These are phyloP conservation scores for Hylaeus volcanicus DNA, from an alignment of 1,140 invertebrate genomes.

Conservation along the genomic window DNA sequence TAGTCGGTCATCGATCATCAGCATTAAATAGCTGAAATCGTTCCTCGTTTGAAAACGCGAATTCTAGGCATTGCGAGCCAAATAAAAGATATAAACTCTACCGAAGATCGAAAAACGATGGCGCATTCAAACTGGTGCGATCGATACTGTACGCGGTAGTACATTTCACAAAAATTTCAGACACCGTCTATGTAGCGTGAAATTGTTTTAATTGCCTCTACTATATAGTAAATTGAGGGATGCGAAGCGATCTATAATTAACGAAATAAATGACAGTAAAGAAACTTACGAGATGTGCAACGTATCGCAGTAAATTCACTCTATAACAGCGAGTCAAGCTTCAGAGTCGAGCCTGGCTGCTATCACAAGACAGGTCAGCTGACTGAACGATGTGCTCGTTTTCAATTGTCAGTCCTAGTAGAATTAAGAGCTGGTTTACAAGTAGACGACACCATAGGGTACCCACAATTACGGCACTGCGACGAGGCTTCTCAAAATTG, in stretches of 20 bases:
- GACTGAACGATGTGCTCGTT: conserved; percentile 67
- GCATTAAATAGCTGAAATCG: neutral
- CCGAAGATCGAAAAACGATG: conserved; percentile 65
- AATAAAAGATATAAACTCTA: conserved; percentile 12
- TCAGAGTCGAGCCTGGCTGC: conserved; percentile 56
- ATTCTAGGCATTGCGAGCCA: neutral
- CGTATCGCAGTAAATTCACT: conserved; percentile 64
- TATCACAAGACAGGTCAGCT: conserved; percentile 80
- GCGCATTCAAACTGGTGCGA: conserved; percentile 67
- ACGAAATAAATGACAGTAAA: conserved; percentile 37
- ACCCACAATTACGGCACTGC: neutral
- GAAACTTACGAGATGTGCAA: conserved; percentile 68
- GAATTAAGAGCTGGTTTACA: conserved; percentile 23
- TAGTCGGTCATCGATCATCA: neutral
- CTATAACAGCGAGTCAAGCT: conserved; percentile 58
- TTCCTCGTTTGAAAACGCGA: neutral
- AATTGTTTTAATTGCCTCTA: neutral
- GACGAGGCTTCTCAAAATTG: neutral
- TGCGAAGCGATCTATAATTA: conserved; percentile 1
- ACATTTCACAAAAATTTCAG: conserved; percentile 21
- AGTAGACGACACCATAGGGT: neutral
- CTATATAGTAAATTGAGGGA: neutral
- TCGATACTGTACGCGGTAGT: conserved; percentile 52
- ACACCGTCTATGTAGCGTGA: conserved; percentile 8
- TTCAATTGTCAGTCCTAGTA: conserved; percentile 53